Evolutionary conservation across 1,140 invertebrate genomes (phyloP).

Genomic region (Antheraea mylitta): DNA sequence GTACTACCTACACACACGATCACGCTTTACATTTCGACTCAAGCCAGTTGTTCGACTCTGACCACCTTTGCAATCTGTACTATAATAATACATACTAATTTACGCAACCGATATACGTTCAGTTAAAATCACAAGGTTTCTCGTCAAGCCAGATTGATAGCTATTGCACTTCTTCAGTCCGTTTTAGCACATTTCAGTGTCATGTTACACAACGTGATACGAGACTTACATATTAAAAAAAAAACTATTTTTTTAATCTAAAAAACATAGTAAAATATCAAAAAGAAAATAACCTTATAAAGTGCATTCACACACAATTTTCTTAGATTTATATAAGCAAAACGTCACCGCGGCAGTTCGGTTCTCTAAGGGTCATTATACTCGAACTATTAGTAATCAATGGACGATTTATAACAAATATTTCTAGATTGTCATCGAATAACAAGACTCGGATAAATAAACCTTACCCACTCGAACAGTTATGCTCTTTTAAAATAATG

Average conservation of each 20-base stretch:
- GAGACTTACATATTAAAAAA: slow-evolving; percentile 26
- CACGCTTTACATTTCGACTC: slow-evolving; percentile 8
- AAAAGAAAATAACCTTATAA: slow-evolving; percentile 27
- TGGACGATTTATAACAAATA: background rate
- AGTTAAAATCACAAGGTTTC: background rate
- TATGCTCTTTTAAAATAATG: no score
- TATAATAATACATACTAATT: no score
- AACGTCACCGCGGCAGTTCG: slow-evolving; percentile 5
- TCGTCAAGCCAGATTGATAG: background rate
- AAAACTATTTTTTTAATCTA: slow-evolving; percentile 26
- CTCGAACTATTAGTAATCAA: background rate
- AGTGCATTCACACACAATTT: slow-evolving; percentile 18
- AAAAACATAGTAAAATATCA: slow-evolving; percentile 29
- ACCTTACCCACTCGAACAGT: no score
- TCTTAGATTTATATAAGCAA: background rate
- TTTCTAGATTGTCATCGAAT: no score
- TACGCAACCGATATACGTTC: background rate
- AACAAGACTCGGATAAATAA: no score
- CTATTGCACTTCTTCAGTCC: background rate
- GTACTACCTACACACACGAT: slow-evolving; percentile 53
- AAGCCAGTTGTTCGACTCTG: no score
- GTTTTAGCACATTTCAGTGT: background rate
- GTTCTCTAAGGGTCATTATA: background rate
- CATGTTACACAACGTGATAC: slow-evolving; percentile 15
- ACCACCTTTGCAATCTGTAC: no score